These are phyloP conservation scores for Aquatica leii DNA, from an alignment of 2,888 invertebrate species.

Conservation along the genomic window DNA sequence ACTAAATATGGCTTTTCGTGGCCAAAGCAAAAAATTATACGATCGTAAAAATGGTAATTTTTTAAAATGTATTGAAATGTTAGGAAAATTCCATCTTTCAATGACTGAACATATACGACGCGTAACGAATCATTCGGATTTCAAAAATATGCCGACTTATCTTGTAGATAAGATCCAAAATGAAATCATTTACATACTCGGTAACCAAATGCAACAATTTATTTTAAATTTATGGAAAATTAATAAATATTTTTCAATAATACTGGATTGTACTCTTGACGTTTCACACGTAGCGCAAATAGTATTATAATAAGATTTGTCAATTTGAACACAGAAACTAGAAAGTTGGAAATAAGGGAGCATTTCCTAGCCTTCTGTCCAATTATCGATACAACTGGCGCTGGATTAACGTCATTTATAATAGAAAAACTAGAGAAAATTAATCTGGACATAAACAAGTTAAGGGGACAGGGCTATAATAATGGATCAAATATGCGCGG, in stretches of 20 bases:
- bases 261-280: too few species aligned
- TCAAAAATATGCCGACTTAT: conserved; percentile 32
- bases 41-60: conserved; percentile 39
- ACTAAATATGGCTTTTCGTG: conserved; percentile 34
- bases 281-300: too few species aligned
- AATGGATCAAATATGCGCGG: too few species aligned
- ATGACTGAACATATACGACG: conserved; percentile 37
- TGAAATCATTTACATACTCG: conserved; percentile 37
- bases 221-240: background rate
- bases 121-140: too few species aligned
- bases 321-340: background rate
- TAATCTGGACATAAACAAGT: background rate
- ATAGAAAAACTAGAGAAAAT: background rate
- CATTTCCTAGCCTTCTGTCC: too few species aligned
- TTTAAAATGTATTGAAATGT: conserved; percentile 37
- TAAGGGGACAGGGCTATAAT: too few species aligned
- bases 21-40: conserved; percentile 25
- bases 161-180: conserved; percentile 26
- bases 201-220: background rate
- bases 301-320: too few species aligned
- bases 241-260: background rate
- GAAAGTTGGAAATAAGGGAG: too few species aligned
- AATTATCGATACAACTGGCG: background rate
- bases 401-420: background rate
- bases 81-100: conserved; percentile 38